Evolutionary conservation across 2,113 vertebrate species (phyloP), one percentile per base, ranked within the genome.

Genomic region (Alaudala cheleensis): DNA sequence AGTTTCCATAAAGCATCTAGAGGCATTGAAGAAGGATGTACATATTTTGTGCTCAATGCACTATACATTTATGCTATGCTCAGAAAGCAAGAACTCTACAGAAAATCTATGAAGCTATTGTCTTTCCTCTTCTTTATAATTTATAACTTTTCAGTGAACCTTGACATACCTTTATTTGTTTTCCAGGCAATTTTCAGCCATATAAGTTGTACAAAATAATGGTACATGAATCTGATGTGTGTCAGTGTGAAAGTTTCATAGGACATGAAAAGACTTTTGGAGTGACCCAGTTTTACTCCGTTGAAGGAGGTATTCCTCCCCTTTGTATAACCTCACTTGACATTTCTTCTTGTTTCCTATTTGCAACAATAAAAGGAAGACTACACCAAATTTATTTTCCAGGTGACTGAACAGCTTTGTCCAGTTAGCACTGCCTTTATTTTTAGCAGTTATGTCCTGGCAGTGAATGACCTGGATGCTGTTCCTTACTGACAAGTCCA

Each of bases 241-340:
- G 97, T 96, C 93, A 93, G 95, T 98, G 92, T 98, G 83, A 97
- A 97, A 70, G 31, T 4, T 61, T 98, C 74, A 95, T 95, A 93
- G 61, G 96, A 94, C 96, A 97, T 9, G 98, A 98, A 89, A 79
- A 39, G 79, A 98, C 98, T 47, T 97, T 97, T 42, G 98, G 97
- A 93, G 94, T 93, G 14, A 93, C 96, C 14, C 96, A 97, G 44
- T 97, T 97, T 81, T 98, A 98, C 50, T 89, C 94, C 71, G 33
- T 56, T 31, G 98, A 98, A 98, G 98, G 98, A 98, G 81, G 98
- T 98, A 96, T 97, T 98, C 89, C 57, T 92, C 9, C 28, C 80
- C 28, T 65, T 81, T 66, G 33, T 83, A 37, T 64, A 49, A 34
- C 39, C 40, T 60, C 23, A 73, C 25, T 10, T 4, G 56, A 3